Evolutionary conservation across 1,140 invertebrate species (phyloP), one percentile per base, ranked within the genome.

Genomic region (Plectus sambesii): DNA sequence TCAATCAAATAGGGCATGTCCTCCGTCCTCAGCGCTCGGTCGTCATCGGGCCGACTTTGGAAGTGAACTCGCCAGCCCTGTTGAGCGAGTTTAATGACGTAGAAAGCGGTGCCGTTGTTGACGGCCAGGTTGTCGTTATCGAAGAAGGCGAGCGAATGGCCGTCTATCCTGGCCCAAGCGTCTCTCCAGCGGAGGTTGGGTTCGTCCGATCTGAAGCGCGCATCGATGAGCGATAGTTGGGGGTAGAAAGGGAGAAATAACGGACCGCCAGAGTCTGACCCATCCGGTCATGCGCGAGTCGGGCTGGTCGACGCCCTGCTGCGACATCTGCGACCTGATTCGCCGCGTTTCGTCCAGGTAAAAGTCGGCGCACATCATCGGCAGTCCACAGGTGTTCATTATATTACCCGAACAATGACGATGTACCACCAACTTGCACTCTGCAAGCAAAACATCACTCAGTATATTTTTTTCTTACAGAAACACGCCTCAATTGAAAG

Each of bases 271-370:
- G 3, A 51, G 36, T 33, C 45, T 37, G 9, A 51, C 24, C 49
- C 49, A 51, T 38, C 49, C 49, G 26, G 47, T 51, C 49, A 51
- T 51, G n/a, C 49, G n/a, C n/a, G n/a, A n/a, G n/a, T n/a, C n/a
- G n/a, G n/a, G n/a, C n/a, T n/a, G n/a, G n/a, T n/a, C n/a, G n/a
- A n/a, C n/a, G n/a, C n/a, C n/a, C n/a, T n/a, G n/a, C n/a, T n/a
- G n/a, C n/a, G n/a, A n/a, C n/a, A n/a, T n/a, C 24, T 47, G 44
- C 49, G 8, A 8, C 49, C 3, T 43, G 24, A 22, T 40, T 24
- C 6, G 36, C 29, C n/a, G 44, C 48, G 2, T 51, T 26, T 36
- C 33, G 17, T 51, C 44, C 17, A 29, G 44, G 15, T 47, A 51
- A 26, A 30, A 47, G 17, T 30, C 42, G 29, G 43, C 49, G 33